Evolutionary conservation across 2,888 invertebrate species (phyloP), one percentile per base, ranked within the genome.

Genomic region (Drosophila melanosoma): DNA sequence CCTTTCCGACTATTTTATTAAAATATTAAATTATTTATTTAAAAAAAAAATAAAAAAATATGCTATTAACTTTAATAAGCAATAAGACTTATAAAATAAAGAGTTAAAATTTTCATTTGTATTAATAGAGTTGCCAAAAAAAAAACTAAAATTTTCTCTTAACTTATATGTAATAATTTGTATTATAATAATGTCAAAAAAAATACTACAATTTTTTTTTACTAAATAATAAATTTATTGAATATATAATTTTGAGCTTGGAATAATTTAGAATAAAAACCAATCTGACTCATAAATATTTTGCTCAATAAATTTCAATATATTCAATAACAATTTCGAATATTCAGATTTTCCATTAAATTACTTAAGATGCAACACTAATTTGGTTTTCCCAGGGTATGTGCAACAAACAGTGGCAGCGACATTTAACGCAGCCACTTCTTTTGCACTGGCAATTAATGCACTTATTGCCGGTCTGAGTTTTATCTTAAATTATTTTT

Each of bases 381-480:
- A 23, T 23, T 15, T 8, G 8, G 8, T 48, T 15, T 8, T 26
- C 38, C 2, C 42, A 54, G 77, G 57, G 60, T 76, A 61, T 59
- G 35, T 54, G 2, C 11, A 10, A n/a, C 26, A 12, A 29, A 51
- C 29, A 12, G 29, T 7, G 2, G 32, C 49, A 38, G 2, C 15
- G 12, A 4, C 23, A 5, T 17, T 42, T 52, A 60, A 26, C 20
- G 10, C 11, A 40, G 23, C 32, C 40, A 67, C 66, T 66, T 70
- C 51, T 54, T 63, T 56, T 69, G 61, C 60, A 59, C 68, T 72
- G 74, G 69, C 79, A 79, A 75, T 90, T 88, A 86, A 88, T 84
- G 71, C 90, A 79, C 86, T 86, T 88, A 88, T 81, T 78, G 71
- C 81, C 67, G 57, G 40, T 66, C 67, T 65, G 86, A 74, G 76